phyloP scores from a whole-genome alignment of 2,113 vertebrate species.

The Etheostoma spectabile region DNA sequence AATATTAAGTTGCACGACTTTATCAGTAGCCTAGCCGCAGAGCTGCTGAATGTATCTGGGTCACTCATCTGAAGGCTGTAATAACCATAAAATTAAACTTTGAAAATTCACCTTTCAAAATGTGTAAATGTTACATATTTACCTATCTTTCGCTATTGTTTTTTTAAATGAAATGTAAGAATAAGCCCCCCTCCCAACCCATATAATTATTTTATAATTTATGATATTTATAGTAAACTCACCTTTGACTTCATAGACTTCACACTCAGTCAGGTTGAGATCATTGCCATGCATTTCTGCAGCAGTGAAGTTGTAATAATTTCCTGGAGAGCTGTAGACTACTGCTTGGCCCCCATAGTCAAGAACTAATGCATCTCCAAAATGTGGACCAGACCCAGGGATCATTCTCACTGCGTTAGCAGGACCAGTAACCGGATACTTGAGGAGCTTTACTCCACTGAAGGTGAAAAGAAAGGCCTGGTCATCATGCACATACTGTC shows the following conservation, averaged over 20 bases:
- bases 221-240: neutral
- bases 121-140: neutral
- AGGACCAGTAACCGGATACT: neutral
- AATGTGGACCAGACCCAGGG: slow-evolving; percentile 51
- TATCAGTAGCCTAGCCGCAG: no score
- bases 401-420: slow-evolving; percentile 20
- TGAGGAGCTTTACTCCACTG: slow-evolving; percentile 17
- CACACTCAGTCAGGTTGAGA: slow-evolving; percentile 66
- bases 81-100: neutral
- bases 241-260: slow-evolving; percentile 75
- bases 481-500: slow-evolving; percentile 45
- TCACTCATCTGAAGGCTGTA: neutral
- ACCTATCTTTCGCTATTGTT: neutral
- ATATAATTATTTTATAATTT: neutral
- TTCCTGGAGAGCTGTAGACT: slow-evolving; percentile 29
- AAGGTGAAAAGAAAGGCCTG: slow-evolving; percentile 78
- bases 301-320: slow-evolving; percentile 52
- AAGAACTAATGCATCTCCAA: slow-evolving; percentile 54
- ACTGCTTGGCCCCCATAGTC: neutral
- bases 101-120: neutral
- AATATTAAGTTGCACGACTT: no score
- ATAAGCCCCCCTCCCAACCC: no score
- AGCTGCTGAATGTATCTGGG: neutral
- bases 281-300: slow-evolving; percentile 69
- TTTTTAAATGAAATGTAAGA: neutral